phyloP scores from a whole-genome alignment of 2,888 invertebrate species.

The Drosophila sordidapex region DNA sequence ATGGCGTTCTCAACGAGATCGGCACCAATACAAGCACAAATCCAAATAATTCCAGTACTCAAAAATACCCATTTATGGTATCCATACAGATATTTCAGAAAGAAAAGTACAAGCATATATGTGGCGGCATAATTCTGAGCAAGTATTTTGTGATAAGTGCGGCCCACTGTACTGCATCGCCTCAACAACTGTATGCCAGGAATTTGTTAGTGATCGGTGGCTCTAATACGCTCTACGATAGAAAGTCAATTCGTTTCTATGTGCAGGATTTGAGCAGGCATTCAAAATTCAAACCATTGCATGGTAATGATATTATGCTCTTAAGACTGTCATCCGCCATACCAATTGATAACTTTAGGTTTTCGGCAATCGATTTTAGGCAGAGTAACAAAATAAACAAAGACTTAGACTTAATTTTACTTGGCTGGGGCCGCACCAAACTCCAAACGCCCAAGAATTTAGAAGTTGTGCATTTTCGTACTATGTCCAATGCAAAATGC shows the following conservation, averaged over 20 bases:
- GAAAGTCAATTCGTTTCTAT: slow-evolving; percentile 47
- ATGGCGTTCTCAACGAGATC: not conserved
- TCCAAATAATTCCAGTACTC: not conserved
- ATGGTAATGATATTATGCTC: slow-evolving; percentile 78
- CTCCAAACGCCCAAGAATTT: slow-evolving; percentile 41
- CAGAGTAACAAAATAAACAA: slow-evolving; percentile 6
- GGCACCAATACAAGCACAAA: not conserved
- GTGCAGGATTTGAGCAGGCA: slow-evolving; percentile 66
- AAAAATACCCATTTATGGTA: slow-evolving; percentile 52
- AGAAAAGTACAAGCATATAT: slow-evolving; percentile 63
- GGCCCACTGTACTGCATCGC: slow-evolving; percentile 77
- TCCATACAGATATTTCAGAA: slow-evolving; percentile 56
- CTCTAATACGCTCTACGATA: slow-evolving; percentile 40
- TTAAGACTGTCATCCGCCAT: slow-evolving; percentile 66
- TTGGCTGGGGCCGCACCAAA: slow-evolving; percentile 81
- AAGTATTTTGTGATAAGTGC: slow-evolving; percentile 79
- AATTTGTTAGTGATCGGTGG: slow-evolving; percentile 66
- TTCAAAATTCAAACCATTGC: slow-evolving; percentile 66
- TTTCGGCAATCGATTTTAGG: slow-evolving; percentile 43
- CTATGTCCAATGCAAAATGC: slow-evolving; percentile 71
- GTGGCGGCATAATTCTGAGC: slow-evolving; percentile 82
- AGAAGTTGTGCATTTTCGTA: slow-evolving; percentile 68
- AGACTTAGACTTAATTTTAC: slow-evolving; percentile 36
- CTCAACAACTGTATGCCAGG: slow-evolving; percentile 2
- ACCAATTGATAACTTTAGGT: slow-evolving; percentile 59